These are phyloP conservation scores for Callyntrura sp. DNA, from an alignment of 2,888 invertebrate species.

Conservation along the genomic window DNA sequence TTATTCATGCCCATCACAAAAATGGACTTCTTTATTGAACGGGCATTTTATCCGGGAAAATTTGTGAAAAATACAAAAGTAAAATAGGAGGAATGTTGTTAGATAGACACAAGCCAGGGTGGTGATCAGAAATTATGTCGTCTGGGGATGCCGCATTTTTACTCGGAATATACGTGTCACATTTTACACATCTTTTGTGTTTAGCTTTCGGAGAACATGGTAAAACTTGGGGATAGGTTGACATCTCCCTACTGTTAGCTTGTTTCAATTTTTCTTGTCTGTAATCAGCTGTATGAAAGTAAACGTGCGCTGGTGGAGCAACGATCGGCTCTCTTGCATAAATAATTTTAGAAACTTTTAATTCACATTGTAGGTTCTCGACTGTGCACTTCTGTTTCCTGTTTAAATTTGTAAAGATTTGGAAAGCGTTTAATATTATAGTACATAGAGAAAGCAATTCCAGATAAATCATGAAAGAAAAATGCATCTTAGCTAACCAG, in stretches of 20 bases:
- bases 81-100: not conserved
- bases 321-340: no score
- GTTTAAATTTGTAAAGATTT: no score
- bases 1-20: conserved; percentile 66
- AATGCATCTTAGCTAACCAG: no score
- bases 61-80: not conserved
- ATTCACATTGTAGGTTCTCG: no score
- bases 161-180: conserved; percentile 36
- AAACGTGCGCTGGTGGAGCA: no score
- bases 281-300: no score
- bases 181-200: conserved; percentile 65
- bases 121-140: conserved; percentile 80
- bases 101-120: not conserved
- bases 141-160: conserved; percentile 71
- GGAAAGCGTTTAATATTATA: no score
- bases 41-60: conserved; percentile 7
- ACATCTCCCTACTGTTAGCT: conserved; percentile 25
- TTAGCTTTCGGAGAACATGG: not conserved
- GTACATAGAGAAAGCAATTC: no score
- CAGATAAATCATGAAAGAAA: no score
- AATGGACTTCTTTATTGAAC: conserved; percentile 69
- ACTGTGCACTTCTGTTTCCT: no score
- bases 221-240: conserved; percentile 19
- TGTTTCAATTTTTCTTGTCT: no score
- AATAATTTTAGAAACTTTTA: no score